phyloP scores from a whole-genome alignment of 2,113 vertebrate genomes.

The Myrmophylax atrothorax region DNA sequence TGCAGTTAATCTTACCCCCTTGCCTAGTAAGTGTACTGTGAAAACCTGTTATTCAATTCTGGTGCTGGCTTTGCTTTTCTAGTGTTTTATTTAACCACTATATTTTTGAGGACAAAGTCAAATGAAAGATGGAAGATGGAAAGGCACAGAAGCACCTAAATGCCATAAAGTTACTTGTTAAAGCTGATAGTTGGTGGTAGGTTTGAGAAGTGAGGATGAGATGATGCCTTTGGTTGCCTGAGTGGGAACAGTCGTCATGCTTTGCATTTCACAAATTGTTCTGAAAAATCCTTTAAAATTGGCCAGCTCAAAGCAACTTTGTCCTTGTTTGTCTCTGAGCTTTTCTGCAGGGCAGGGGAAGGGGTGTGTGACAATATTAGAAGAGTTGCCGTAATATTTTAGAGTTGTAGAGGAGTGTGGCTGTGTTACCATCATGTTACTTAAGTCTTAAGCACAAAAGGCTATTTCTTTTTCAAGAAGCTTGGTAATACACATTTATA shows the following conservation, averaged over 20 bases:
- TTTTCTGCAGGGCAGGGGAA: fast-evolving
- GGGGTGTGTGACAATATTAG: fast-evolving
- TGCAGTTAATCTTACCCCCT: neutral
- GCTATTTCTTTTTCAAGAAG: neutral
- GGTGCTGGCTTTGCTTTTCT: neutral
- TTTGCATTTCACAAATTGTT: neutral
- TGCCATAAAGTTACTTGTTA: neutral
- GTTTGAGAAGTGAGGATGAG: neutral
- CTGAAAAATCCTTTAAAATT: neutral
- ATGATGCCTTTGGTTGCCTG: neutral
- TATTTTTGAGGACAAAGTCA: neutral
- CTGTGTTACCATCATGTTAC: neutral
- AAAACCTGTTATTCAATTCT: neutral
- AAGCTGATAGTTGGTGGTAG: neutral
- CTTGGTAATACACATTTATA: neutral
- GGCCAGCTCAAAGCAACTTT: neutral
- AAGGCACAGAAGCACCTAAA: neutral
- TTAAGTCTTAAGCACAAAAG: neutral
- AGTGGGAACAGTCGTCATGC: neutral
- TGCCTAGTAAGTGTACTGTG: neutral
- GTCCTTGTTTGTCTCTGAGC: neutral
- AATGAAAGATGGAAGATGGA: neutral
- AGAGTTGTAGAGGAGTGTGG: neutral
- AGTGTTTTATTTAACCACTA: neutral
- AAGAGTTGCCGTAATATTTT: neutral